Evolutionary conservation across 2,888 invertebrate species (phyloP).

Genomic region (Neocrepidodera transversa): DNA sequence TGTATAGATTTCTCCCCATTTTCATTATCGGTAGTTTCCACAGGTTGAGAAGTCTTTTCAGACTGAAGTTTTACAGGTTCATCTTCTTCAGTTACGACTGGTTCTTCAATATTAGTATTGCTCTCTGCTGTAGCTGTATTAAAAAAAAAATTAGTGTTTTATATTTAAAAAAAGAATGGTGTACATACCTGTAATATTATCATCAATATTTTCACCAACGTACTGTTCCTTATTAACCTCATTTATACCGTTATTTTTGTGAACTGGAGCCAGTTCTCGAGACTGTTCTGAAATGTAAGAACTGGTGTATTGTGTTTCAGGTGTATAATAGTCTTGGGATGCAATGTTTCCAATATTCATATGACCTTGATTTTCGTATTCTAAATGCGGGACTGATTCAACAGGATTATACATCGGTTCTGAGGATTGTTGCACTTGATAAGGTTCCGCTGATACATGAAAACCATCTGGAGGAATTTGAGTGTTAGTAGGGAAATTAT

Average conservation of each 20-base stretch:
- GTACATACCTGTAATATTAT: slow-evolving; percentile 3
- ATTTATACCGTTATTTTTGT: slow-evolving; percentile 5
- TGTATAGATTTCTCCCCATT: too few relatives aligned
- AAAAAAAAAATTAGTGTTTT: background rate
- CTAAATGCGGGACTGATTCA: slow-evolving; percentile 7
- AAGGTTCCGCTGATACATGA: slow-evolving; percentile 3
- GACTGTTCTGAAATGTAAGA: slow-evolving; percentile 10
- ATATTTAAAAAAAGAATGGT: too few relatives aligned
- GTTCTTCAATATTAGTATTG: background rate
- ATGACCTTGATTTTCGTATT: slow-evolving; percentile 8
- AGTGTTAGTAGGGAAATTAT: slow-evolving; percentile 3
- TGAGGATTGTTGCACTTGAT: slow-evolving; percentile 1
- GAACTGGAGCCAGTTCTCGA: background rate
- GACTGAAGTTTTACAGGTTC: background rate
- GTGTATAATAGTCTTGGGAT: slow-evolving; percentile 1
- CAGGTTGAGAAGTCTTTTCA: background rate
- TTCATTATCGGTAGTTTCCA: background rate
- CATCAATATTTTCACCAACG: background rate
- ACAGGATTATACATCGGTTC: slow-evolving; percentile 4
- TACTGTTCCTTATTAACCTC: background rate
- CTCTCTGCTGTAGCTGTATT: background rate
- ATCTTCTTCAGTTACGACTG: background rate
- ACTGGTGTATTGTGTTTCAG: slow-evolving; percentile 11
- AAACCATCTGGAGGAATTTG: slow-evolving; percentile 2
- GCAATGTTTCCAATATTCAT: slow-evolving; percentile 1